Evolutionary conservation across 1,140 invertebrate species (phyloP), one percentile per base, ranked within the genome.

Genomic region (Coenobita brevimanus): DNA sequence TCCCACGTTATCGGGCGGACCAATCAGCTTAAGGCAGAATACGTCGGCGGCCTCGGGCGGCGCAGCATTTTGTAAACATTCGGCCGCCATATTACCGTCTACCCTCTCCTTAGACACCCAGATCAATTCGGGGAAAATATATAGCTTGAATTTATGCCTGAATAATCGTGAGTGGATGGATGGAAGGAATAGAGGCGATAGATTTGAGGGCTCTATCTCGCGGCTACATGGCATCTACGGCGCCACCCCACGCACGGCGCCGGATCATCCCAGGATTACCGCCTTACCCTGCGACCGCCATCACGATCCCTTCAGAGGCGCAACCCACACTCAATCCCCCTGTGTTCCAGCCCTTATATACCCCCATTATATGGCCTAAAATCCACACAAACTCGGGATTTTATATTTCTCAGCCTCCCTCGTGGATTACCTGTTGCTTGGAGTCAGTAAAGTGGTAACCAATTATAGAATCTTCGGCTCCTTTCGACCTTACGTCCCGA

Each of bases 1-100:
- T 87, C 84, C 84, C 76, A 87, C 75, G 84, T 87, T 87, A 87
- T 87, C 84, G 84, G 84, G 76, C 60, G 75, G 76, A 69, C 84
- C 84, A 87, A 87, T 87, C 84, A 87, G 84, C 84, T 87, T 87
- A 87, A 80, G 84, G 76, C 75, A 76, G 78, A 80, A 87, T 80
- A 71, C 64, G 60, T 36, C 38, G 75, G 36, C 57, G 10, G 21
- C 54, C 30, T 33, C 69, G 69, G 27, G 62, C 6, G 21, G 2
- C 41, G 21, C 4, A 21, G 6, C 17, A n/a, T 64, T 4, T 64
- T 30, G 62, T 21, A 30, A 64, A 43, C 4, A 36, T 21, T 8
- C 8, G 33, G 15, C 38, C 36, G 3, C 30, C 33, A 30, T 33
- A 38, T 75, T 75, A 21, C 30, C 67, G 8, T 4, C 30, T 50